Evolutionary conservation across 2,797 vertebrate species (phyloP).

Genomic region (Xiphophorus birchmanni): DNA sequence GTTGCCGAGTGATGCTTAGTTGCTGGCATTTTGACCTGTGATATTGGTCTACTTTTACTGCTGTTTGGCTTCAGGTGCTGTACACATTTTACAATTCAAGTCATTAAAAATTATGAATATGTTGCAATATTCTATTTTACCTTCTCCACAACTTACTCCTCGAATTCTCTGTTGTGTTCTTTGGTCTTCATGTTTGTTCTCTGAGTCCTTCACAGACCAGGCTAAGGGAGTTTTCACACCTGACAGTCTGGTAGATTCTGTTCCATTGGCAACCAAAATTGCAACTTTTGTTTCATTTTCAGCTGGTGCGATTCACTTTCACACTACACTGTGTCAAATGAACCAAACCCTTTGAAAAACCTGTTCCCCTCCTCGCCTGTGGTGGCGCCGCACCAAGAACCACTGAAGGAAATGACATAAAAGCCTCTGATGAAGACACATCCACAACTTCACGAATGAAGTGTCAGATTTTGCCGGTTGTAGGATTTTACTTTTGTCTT

Average conservation of each 20-base stretch:
- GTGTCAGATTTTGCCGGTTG: too few species aligned
- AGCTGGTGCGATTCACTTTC: neutral
- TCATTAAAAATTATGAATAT: neutral
- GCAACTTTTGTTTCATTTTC: neutral
- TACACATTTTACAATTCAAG: neutral
- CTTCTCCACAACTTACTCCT: neutral
- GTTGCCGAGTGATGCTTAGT: constrained; percentile 1
- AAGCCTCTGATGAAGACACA: too few species aligned
- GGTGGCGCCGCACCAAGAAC: too few species aligned
- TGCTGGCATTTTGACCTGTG: constrained; percentile 1
- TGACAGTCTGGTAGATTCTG: neutral
- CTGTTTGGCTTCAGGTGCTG: neutral
- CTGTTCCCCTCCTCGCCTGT: too few species aligned
- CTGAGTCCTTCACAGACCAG: neutral
- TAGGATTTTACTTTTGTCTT: neutral
- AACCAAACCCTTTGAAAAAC: neutral
- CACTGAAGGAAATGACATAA: too few species aligned
- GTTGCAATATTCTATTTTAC: neutral
- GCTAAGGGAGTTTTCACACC: neutral
- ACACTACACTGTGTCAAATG: neutral
- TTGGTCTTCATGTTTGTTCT: neutral
- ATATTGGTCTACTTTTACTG: constrained; percentile 6
- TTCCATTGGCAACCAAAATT: neutral
- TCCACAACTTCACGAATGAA: too few species aligned
- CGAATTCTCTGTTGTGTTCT: neutral